Base-by-base conservation (phyloP, 2,888 invertebrate genomes). In the Campopleginae sp. region DNA sequence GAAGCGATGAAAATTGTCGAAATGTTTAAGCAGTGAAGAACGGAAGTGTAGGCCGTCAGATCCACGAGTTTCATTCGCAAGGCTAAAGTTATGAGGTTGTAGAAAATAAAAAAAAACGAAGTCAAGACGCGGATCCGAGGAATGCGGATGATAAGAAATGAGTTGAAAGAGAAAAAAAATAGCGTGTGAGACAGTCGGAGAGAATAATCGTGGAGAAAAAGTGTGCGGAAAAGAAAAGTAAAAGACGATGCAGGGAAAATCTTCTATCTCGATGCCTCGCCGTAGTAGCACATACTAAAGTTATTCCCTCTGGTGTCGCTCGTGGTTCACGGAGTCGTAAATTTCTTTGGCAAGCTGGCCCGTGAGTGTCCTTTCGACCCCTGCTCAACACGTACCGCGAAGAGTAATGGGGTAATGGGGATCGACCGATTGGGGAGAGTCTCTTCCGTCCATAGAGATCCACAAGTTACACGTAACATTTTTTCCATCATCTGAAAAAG, bases 321-420 rank as follows among this genome's bases (percentile, higher is more conserved):
- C 51, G 77, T 66, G 80, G 82, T 80, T 81, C 86, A 77, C 76
- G 72, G 8, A 33, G 44, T 85, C 86, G 83, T 87, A 87, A 87
- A 87, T 87, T 85, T 87, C 85, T 87, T 85, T 83, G 85, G 68
- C 86, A 85, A 77, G 58, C 46, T 44, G 84, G 48, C 72, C 48
- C 44, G 31, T 46, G 80, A 71, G 76, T 51, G 63, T 70, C 65
- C 77, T 72, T 77, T 76, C 80, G 66, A 70, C 63, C 42, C 27
- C 61, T 14, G n/a, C 42, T 27, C 58, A 58, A 58, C 23, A 61
- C 33, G 23, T 65, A 19, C 23, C 6, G 12, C 31, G 44, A 42
- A 68, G 68, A 19, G 17, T 19, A 33, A 68, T 58, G 44, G 77
- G 68, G 54, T 58, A 58, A 68, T 77, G 68, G 31, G 42, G 58